phyloP scores from a whole-genome alignment of 1,140 invertebrate genomes.

The Drosophila nebulosa region DNA sequence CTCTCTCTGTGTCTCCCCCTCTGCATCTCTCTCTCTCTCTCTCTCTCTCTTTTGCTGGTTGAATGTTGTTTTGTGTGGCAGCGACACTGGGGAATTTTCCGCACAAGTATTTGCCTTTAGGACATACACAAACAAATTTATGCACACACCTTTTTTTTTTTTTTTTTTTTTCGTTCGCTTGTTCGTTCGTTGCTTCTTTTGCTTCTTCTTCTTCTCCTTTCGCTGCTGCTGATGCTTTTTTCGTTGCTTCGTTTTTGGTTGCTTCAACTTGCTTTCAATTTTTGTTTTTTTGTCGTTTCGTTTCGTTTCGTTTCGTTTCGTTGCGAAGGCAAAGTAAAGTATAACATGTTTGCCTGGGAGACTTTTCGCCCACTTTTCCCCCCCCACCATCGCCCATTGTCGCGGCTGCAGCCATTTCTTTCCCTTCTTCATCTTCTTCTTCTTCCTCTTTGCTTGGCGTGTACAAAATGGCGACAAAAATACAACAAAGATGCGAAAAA shows the following conservation, averaged over 20 bases:
- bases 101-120: constrained; percentile 64
- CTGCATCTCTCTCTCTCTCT: no score
- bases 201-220: no score
- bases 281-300: constrained; percentile 36
- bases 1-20: no score
- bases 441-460: constrained; percentile 26
- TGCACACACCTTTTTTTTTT: constrained; percentile 64
- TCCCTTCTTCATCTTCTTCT: constrained; percentile 4
- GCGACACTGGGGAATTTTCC: constrained; percentile 35
- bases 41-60: constrained; percentile 18
- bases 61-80: constrained; percentile 16
- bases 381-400: not conserved
- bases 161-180: not conserved
- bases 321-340: constrained; percentile 21
- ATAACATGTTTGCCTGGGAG: constrained; percentile 25
- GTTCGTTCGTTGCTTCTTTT: constrained; percentile 11
- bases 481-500: not conserved
- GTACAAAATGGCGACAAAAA: constrained; percentile 60
- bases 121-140: constrained; percentile 57
- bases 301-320: no score
- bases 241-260: not conserved
- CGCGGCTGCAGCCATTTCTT: constrained; percentile 17
- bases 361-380: not conserved
- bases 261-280: constrained; percentile 44
- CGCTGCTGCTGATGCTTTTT: constrained; percentile 22